phyloP scores from a whole-genome alignment of 2,797 vertebrate species.

The Periparus ater region DNA sequence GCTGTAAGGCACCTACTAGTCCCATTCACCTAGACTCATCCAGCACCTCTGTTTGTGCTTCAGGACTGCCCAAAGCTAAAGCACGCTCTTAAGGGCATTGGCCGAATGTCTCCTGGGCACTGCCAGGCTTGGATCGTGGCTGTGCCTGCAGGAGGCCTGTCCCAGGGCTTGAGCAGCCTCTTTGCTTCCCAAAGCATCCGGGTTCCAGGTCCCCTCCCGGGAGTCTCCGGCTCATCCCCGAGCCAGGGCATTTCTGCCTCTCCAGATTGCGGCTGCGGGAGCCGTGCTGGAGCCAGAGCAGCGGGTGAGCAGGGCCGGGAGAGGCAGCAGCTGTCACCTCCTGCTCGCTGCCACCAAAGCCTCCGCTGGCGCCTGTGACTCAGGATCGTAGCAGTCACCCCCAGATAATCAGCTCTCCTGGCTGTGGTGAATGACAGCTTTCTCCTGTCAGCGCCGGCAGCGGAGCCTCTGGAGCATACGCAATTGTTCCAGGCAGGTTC shows the following conservation, averaged over 20 bases:
- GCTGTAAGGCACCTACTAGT: background rate
- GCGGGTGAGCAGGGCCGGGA: background rate
- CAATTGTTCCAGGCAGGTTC: background rate
- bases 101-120: background rate
- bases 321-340: background rate
- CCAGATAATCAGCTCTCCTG: background rate
- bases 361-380: background rate
- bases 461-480: background rate
- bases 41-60: background rate
- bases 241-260: background rate
- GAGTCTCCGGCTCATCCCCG: background rate
- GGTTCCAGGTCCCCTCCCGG: too few species aligned
- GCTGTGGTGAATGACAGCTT: background rate
- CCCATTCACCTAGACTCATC: background rate
- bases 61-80: background rate
- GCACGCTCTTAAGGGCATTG: background rate
- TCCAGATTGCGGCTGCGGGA: background rate
- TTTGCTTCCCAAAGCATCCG: background rate
- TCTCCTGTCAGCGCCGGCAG: background rate
- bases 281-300: background rate
- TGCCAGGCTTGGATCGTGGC: fast-evolving
- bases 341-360: background rate
- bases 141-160: background rate
- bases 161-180: background rate
- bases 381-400: background rate